These are phyloP conservation scores for Trichoplusia ni DNA, from an alignment of 1,140 invertebrate species.

Conservation along the genomic window DNA sequence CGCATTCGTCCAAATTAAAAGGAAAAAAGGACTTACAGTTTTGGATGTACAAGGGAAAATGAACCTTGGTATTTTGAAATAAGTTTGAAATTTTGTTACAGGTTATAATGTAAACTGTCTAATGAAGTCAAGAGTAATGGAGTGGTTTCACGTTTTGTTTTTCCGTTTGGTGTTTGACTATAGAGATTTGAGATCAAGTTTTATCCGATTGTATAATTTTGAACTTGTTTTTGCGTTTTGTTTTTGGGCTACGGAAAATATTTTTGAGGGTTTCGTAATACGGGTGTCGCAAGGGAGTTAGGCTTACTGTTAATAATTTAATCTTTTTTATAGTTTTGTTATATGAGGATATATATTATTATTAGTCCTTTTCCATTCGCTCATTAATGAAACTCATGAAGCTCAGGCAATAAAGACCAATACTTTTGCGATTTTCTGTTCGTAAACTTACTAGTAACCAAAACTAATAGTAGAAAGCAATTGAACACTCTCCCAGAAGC, in stretches of 20 bases:
- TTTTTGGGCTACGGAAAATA: background rate
- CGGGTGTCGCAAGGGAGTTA: too few species aligned
- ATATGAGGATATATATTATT: too few species aligned
- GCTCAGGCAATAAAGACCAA: too few species aligned
- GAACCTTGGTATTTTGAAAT: slow-evolving; percentile 4
- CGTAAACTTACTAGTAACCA: too few species aligned
- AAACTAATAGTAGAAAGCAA: too few species aligned
- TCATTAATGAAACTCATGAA: too few species aligned
- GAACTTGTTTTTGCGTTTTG: background rate
- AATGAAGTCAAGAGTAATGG: slow-evolving; percentile 40
- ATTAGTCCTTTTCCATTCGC: too few species aligned
- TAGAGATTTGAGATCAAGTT: slow-evolving; percentile 37
- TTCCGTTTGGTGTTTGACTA: slow-evolving; percentile 33
- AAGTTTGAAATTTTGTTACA: background rate
- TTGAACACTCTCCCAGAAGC: too few species aligned
- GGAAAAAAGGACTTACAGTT: slow-evolving; percentile 44
- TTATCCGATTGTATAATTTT: slow-evolving; percentile 27
- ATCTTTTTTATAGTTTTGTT: too few species aligned
- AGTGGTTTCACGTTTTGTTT: slow-evolving; percentile 35
- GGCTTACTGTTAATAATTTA: too few species aligned
- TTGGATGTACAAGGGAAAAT: slow-evolving; percentile 20
- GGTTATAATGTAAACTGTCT: slow-evolving; percentile 27
- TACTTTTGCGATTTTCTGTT: too few species aligned
- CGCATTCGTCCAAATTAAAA: slow-evolving; percentile 57
- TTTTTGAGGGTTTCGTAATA: too few species aligned